phyloP scores from a whole-genome alignment of 2,113 vertebrate species.

The Phasianus colchicus region DNA sequence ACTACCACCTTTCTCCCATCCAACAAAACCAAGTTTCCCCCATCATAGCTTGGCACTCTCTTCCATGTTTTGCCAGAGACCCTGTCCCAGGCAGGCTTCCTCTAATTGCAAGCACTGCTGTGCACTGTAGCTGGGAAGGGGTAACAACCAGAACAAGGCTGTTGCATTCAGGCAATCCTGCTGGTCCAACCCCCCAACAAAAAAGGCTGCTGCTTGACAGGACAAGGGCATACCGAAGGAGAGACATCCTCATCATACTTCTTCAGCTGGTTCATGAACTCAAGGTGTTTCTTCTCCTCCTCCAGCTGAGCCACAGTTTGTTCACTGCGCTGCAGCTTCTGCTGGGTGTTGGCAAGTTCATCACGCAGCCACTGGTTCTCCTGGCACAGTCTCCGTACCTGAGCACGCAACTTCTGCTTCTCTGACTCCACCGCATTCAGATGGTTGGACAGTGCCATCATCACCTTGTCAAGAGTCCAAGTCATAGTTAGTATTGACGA shows the following conservation, averaged over 20 bases:
- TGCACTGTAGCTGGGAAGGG: neutral
- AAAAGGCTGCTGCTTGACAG: neutral
- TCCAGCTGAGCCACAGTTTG: slow-evolving; percentile 97
- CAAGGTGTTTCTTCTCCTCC: slow-evolving; percentile 98
- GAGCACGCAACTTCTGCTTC: slow-evolving; percentile 97
- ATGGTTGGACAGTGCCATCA: slow-evolving; percentile 97
- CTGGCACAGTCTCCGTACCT: slow-evolving; percentile 95
- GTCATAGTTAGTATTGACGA: neutral
- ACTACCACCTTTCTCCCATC: neutral
- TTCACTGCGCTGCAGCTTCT: slow-evolving; percentile 96
- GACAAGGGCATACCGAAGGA: slow-evolving; percentile 75
- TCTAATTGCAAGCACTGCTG: neutral
- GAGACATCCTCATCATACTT: slow-evolving; percentile 97
- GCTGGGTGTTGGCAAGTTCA: slow-evolving; percentile 96
- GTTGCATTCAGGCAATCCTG: neutral
- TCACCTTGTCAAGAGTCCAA: slow-evolving; percentile 82
- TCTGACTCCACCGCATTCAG: slow-evolving; percentile 97
- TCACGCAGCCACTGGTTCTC: slow-evolving; percentile 99
- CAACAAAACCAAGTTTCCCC: neutral
- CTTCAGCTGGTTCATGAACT: slow-evolving; percentile 98
- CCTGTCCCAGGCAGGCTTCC: neutral
- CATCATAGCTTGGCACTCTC: neutral
- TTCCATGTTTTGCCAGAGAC: neutral
- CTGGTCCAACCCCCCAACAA: neutral
- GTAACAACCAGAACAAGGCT: neutral